These are phyloP conservation scores for Chrysoperla carnea DNA, from an alignment of 1,140 invertebrate genomes.

Conservation along the genomic window DNA sequence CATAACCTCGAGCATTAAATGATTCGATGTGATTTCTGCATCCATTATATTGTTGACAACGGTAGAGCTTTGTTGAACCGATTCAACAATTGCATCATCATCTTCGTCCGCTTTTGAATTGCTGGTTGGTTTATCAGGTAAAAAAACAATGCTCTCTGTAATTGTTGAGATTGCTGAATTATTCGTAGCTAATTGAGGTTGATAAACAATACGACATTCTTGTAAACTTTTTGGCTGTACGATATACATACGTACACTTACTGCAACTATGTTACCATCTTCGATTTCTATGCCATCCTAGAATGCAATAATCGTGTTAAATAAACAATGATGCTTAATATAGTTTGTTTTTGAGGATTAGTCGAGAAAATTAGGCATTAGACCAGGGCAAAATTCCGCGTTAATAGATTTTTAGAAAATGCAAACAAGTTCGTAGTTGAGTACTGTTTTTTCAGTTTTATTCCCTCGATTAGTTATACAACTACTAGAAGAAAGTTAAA, in stretches of 20 bases:
- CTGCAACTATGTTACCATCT: slow-evolving; percentile 18
- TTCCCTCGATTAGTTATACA: no score
- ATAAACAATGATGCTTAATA: slow-evolving; percentile 1
- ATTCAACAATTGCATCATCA: slow-evolving; percentile 6
- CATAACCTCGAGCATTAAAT: slow-evolving; percentile 42
- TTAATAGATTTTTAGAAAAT: no score
- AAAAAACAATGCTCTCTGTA: background rate
- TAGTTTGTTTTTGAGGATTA: no score
- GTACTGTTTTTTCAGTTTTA: no score
- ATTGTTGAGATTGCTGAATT: background rate
- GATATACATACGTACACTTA: slow-evolving; percentile 58
- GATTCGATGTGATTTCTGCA: slow-evolving; percentile 5
- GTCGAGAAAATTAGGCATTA: no score
- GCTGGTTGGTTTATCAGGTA: slow-evolving; percentile 5
- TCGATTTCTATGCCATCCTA: slow-evolving; percentile 19
- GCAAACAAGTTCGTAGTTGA: no score
- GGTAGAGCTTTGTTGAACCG: slow-evolving; percentile 7
- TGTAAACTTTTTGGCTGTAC: slow-evolving; percentile 80
- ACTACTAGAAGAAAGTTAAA: no score
- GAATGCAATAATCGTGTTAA: slow-evolving; percentile 13
- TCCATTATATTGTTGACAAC: slow-evolving; percentile 4
- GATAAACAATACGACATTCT: slow-evolving; percentile 65
- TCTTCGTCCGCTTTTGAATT: slow-evolving; percentile 12
- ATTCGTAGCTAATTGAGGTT: slow-evolving; percentile 24
- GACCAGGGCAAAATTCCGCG: no score